Conservation (phyloP, 2,797 vertebrate genomes). For the Microtus agrestis region DNA sequence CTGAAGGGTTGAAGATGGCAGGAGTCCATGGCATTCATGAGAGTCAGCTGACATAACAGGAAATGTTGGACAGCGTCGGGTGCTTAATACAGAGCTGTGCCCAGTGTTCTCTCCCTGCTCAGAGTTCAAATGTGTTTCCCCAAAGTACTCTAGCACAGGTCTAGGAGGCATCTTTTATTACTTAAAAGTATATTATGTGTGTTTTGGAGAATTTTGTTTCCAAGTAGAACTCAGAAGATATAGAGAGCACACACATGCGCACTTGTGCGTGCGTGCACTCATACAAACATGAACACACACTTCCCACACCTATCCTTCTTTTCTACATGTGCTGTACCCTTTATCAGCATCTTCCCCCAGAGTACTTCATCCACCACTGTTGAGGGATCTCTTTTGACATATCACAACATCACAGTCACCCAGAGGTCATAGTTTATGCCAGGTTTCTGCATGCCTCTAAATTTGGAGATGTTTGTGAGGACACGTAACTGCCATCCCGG, state of each 20-base stretch:
- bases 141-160: not conserved
- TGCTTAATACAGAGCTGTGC: not conserved
- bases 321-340: too few relatives aligned
- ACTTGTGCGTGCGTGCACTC: not conserved
- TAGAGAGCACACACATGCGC: not conserved
- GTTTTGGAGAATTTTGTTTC: not conserved
- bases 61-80: not conserved
- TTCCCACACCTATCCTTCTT: not conserved
- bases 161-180: not conserved
- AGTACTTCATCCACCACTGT: not conserved
- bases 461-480: not conserved
- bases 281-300: not conserved
- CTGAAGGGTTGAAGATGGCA: not conserved
- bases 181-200: not conserved
- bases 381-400: not conserved
- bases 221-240: not conserved
- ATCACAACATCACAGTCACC: not conserved
- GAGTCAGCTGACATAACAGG: not conserved
- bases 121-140: not conserved
- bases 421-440: not conserved
- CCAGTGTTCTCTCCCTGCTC: not conserved
- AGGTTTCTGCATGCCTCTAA: not conserved
- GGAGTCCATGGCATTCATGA: not conserved
- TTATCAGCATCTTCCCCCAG: not conserved
- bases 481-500: too few relatives aligned